phyloP scores from a whole-genome alignment of 2,888 invertebrate genomes.

The Lingula anatina region DNA sequence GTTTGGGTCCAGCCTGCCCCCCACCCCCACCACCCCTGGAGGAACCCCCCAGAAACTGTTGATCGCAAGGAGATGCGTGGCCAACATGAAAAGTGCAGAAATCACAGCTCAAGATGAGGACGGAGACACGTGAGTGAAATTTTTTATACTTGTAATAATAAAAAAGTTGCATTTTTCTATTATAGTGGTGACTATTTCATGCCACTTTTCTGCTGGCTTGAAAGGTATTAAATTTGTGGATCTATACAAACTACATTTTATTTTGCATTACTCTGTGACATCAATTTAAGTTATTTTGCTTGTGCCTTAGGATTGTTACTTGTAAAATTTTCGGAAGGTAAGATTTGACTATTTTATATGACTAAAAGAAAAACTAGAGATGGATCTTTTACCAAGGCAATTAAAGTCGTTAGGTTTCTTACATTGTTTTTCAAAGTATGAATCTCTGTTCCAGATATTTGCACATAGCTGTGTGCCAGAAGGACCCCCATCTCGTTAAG shows the following conservation, averaged over 20 bases:
- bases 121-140: constrained; percentile 30
- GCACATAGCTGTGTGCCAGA: constrained; percentile 32
- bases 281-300: not conserved
- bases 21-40: too few species aligned
- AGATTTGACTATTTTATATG: not conserved
- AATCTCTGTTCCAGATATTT: constrained; percentile 23
- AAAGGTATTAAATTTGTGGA: not conserved
- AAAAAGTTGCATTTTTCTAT: too few species aligned
- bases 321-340: not conserved
- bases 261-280: not conserved
- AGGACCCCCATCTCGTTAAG: constrained; percentile 29
- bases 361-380: too few species aligned
- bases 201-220: not conserved
- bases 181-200: not conserved
- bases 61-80: constrained; percentile 30
- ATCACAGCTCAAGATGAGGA: constrained; percentile 25
- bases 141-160: not conserved
- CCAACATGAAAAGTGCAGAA: constrained; percentile 23
- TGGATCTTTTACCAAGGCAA: too few species aligned
- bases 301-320: not conserved
- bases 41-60: too few species aligned
- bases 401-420: too few species aligned
- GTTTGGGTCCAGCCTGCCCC: too few species aligned
- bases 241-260: too few species aligned
- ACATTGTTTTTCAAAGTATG: too few species aligned